These are phyloP conservation scores for Chouioia cunea DNA, from an alignment of 2,888 invertebrate species.

Conservation along the genomic window DNA sequence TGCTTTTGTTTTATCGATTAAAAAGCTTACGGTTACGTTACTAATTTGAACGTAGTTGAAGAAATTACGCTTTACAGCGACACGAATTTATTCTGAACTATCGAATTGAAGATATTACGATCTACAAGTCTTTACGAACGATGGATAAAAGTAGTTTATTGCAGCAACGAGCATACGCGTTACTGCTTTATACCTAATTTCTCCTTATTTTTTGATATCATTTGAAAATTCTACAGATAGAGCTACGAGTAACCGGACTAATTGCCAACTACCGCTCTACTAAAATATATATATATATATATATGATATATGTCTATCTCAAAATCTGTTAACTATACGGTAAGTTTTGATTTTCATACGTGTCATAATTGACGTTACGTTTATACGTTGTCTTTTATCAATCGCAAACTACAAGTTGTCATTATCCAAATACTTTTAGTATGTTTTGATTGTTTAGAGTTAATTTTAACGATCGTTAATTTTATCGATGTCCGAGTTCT, in stretches of 20 bases:
- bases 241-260: not conserved
- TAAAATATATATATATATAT: conserved; percentile 31
- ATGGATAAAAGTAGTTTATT: conserved; percentile 3
- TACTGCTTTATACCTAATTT: conserved; percentile 3
- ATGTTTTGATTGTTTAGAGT: not conserved
- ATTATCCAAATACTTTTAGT: conserved; percentile 2
- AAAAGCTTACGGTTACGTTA: conserved; percentile 4
- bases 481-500: not conserved
- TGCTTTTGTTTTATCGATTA: conserved; percentile 9
- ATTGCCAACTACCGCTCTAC: not conserved
- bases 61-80: conserved; percentile 4
- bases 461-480: not conserved
- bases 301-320: no score
- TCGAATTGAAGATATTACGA: conserved; percentile 10
- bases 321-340: conserved; percentile 24
- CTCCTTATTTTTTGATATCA: not conserved
- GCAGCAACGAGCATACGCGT: conserved; percentile 8
- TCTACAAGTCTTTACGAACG: not conserved
- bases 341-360: conserved; percentile 25
- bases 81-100: conserved; percentile 9
- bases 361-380: conserved; percentile 13
- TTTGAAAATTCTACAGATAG: no score
- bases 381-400: not conserved
- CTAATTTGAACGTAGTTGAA: not conserved
- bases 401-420: no score